Conservation (phyloP, 2,113 vertebrate species). For the Cinclus cinclus region DNA sequence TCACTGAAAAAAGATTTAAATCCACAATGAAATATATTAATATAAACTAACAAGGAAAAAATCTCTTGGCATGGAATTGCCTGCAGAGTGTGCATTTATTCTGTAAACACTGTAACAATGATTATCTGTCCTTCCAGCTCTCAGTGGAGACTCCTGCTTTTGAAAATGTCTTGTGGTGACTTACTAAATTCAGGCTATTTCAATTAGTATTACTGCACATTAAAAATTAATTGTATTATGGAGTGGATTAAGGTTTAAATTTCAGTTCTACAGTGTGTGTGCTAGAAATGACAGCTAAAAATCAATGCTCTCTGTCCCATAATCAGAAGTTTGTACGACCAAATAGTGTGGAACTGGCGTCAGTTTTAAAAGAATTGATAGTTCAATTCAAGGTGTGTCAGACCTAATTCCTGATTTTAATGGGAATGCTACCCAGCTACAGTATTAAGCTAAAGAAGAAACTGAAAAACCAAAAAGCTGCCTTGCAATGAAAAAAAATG, state of each 20-base stretch:
- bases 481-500: conserved; percentile 14
- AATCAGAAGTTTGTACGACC: conserved; percentile 62
- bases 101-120: conserved; percentile 77
- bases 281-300: conserved; percentile 86
- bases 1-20: conserved; percentile 8
- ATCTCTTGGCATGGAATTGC: conserved; percentile 41
- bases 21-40: conserved; percentile 44
- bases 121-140: conserved; percentile 87
- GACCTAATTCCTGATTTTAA: conserved; percentile 58
- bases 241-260: conserved; percentile 92
- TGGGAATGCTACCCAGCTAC: conserved; percentile 19
- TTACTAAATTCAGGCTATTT: conserved; percentile 90
- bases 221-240: conserved; percentile 95
- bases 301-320: conserved; percentile 78
- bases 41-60: conserved; percentile 57
- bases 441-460: conserved; percentile 15
- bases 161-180: conserved; percentile 85
- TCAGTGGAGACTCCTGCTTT: conserved; percentile 85
- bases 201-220: conserved; percentile 98
- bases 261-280: conserved; percentile 81
- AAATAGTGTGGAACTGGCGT: conserved; percentile 56
- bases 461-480: background rate
- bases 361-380: conserved; percentile 70
- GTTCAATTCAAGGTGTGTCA: conserved; percentile 69
- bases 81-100: conserved; percentile 51